Conservation (phyloP, 2,888 invertebrate genomes). For the Cremastinae sp. region DNA sequence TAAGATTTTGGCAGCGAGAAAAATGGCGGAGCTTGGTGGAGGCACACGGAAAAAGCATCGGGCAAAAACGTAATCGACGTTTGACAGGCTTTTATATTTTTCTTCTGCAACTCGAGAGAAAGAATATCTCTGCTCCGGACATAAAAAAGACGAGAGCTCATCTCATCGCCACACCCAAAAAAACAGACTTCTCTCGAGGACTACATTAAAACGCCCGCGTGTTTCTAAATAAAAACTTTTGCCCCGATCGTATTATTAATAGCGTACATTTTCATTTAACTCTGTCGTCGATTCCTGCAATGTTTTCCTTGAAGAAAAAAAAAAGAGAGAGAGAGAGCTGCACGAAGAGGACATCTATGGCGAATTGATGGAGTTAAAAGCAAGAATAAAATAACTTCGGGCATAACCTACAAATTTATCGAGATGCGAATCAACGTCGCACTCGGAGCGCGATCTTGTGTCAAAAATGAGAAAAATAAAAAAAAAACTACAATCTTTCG, state of each 20-base stretch:
- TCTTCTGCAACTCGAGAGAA: background rate
- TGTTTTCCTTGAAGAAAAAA: background rate
- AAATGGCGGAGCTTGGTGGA: background rate
- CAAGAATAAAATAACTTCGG: background rate
- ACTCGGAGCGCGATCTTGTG: background rate
- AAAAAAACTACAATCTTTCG: no score
- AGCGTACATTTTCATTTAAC: conserved; percentile 43
- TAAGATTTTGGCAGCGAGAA: background rate
- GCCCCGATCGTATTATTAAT: conserved; percentile 54
- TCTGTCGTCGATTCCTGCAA: conserved; percentile 25
- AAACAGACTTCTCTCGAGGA: conserved; percentile 43
- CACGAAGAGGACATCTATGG: no score
- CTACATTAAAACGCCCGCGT: conserved; percentile 54
- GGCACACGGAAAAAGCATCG: no score
- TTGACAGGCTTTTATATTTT: conserved; percentile 2
- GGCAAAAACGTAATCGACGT: no score
- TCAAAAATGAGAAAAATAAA: background rate
- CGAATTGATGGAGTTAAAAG: no score
- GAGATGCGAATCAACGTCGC: background rate
- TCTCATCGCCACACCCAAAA: conserved; percentile 60
- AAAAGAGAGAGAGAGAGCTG: no score
- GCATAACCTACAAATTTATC: conserved; percentile 10
- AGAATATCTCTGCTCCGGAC: conserved; percentile 3
- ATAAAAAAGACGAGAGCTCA: conserved; percentile 24
- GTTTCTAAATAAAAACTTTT: conserved; percentile 60